phyloP scores from a whole-genome alignment of 2,797 vertebrate species.

The Miichthys miiuy region DNA sequence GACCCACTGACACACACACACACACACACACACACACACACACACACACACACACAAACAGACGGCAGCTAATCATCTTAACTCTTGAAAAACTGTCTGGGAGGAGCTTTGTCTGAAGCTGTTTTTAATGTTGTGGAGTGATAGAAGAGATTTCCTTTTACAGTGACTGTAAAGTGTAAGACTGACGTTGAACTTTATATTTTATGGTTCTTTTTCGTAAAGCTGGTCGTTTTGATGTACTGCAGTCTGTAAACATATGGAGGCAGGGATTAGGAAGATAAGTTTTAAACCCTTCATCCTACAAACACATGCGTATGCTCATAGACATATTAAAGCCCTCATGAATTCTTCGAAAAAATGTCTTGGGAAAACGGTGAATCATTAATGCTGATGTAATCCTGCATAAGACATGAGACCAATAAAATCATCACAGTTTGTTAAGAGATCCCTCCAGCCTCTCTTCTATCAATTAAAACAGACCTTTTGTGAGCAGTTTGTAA shows the following conservation, averaged over 20 bases:
- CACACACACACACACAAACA: slow-evolving; percentile 38
- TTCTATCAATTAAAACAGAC: not conserved
- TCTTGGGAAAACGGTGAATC: slow-evolving; percentile 4
- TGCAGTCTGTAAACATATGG: slow-evolving; percentile 26
- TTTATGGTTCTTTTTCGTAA: not conserved
- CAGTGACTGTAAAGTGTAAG: not conserved
- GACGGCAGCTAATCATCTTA: slow-evolving; percentile 74
- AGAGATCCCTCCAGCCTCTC: not conserved
- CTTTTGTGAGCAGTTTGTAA: not conserved
- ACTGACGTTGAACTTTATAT: slow-evolving; percentile 16
- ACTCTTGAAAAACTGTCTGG: slow-evolving; percentile 54
- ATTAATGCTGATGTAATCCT: slow-evolving; percentile 19
- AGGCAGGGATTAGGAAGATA: slow-evolving; percentile 41
- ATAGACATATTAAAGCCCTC: slow-evolving; percentile 2
- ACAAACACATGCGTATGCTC: slow-evolving; percentile 29
- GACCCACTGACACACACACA: not conserved
- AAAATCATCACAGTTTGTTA: not conserved
- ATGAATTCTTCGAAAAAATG: slow-evolving; percentile 6
- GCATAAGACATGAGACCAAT: slow-evolving; percentile 12
- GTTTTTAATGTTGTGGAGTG: slow-evolving; percentile 28
- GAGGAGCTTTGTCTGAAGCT: slow-evolving; percentile 60
- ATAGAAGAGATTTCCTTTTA: slow-evolving; percentile 19
- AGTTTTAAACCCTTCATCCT: slow-evolving; percentile 35
- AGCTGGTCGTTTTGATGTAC: not conserved
- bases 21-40: slow-evolving; percentile 3